Evolutionary conservation across 2,113 vertebrate genomes (phyloP).

Genomic region (Hippocampus guttulatus): DNA sequence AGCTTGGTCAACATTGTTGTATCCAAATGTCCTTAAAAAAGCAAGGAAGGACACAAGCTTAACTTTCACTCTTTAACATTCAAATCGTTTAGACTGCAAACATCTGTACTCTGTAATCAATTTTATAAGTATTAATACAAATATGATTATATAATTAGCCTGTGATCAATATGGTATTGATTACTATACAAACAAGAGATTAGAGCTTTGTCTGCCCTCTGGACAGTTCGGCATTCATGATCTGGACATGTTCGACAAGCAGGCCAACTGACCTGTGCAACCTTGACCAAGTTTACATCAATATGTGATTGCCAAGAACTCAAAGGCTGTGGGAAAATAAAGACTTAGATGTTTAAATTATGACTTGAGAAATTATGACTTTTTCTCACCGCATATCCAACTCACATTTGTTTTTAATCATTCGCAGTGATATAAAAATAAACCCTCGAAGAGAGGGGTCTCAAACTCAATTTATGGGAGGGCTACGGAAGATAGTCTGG

Average conservation of each 20-base stretch:
- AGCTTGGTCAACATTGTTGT: too few species aligned
- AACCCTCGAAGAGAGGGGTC: too few species aligned
- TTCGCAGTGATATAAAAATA: too few species aligned
- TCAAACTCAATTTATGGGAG: too few species aligned
- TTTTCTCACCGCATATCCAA: background rate
- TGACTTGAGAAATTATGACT: background rate
- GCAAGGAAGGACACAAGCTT: background rate
- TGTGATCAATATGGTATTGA: conserved; percentile 64
- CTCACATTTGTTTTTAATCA: too few species aligned
- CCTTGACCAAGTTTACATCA: conserved; percentile 64
- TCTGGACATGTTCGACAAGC: conserved; percentile 57
- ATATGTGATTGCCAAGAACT: conserved; percentile 63
- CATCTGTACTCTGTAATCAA: conserved; percentile 37
- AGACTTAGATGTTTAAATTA: conserved; percentile 24
- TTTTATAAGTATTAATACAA: conserved; percentile 54
- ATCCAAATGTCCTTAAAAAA: too few species aligned
- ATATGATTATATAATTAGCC: conserved; percentile 66
- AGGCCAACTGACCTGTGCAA: conserved; percentile 56
- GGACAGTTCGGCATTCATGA: conserved; percentile 49
- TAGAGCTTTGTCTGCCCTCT: conserved; percentile 47
- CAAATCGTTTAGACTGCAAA: background rate
- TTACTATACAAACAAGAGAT: conserved; percentile 64
- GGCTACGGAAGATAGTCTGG: too few species aligned
- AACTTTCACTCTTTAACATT: conserved; percentile 19
- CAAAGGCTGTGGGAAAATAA: conserved; percentile 68